Evolutionary conservation across 1,140 invertebrate genomes (phyloP).

Genomic region (Hydropsyche tenuis): DNA sequence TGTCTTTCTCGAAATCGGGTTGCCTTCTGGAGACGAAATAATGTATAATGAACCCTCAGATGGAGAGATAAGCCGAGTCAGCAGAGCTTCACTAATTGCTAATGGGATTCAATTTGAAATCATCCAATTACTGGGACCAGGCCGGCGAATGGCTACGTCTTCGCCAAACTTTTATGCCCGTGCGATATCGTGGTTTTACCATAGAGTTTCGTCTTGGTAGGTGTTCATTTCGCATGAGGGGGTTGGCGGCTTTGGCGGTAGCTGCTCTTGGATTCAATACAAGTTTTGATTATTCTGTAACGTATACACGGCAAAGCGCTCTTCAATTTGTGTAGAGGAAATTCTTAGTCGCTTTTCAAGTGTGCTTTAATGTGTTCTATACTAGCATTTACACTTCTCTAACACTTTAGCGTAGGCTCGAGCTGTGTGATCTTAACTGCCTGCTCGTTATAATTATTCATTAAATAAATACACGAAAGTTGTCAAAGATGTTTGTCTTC

Average conservation of each 20-base stretch:
- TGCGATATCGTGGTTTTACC: neutral
- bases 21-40: constrained; percentile 38
- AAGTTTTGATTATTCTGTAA: no score
- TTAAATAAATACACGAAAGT: constrained; percentile 38
- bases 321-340: constrained; percentile 2
- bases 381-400: neutral
- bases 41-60: constrained; percentile 44
- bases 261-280: no score
- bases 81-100: constrained; percentile 49
- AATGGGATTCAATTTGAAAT: constrained; percentile 50
- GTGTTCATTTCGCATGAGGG: no score
- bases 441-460: constrained; percentile 41
- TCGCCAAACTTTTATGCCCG: constrained; percentile 35
- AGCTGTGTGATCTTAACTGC: constrained; percentile 19
- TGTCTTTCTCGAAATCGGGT: no score
- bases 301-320: no score
- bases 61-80: constrained; percentile 48
- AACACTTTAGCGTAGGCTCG: neutral
- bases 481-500: constrained; percentile 45
- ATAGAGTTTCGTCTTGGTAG: no score
- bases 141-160: neutral
- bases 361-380: neutral
- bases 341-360: neutral
- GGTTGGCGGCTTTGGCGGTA: no score
- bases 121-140: constrained; percentile 45